Conservation (phyloP, 2,797 vertebrate species). For the Periparus ater region DNA sequence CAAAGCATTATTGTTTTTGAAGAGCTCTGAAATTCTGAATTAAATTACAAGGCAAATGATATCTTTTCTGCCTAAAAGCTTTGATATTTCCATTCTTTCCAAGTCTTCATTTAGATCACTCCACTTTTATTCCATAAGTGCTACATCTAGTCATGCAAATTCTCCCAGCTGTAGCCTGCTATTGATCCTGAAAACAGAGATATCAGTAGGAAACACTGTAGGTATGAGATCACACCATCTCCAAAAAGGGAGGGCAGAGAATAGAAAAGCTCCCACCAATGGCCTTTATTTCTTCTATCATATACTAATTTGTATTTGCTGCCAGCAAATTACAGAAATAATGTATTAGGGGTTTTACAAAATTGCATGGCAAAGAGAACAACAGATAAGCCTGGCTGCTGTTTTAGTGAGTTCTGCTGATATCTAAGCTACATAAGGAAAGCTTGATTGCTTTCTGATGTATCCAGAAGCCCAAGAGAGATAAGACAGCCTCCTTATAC, state of each 20-base stretch:
- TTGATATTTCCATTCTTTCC: conserved; percentile 64
- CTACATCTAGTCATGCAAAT: conserved; percentile 64
- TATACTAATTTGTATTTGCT: conserved; percentile 39
- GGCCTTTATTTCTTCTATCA: conserved; percentile 27
- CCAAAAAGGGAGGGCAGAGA: conserved; percentile 6
- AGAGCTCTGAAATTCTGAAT: conserved; percentile 66
- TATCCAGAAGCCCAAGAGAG: conserved; percentile 57
- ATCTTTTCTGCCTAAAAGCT: conserved; percentile 69
- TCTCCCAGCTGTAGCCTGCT: conserved; percentile 37
- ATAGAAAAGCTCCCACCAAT: neutral
- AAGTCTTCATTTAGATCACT: conserved; percentile 52
- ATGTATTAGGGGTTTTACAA: conserved; percentile 38
- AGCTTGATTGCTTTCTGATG: conserved; percentile 58
- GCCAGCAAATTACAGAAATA: conserved; percentile 41
- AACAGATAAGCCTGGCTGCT: conserved; percentile 50
- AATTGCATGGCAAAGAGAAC: conserved; percentile 56
- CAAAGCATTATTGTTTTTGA: conserved; percentile 55
- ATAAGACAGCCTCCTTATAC: conserved; percentile 54
- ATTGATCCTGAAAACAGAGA: conserved; percentile 58
- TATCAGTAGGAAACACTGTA: conserved; percentile 8
- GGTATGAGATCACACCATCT: conserved; percentile 36
- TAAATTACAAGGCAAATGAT: conserved; percentile 69
- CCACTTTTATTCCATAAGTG: conserved; percentile 62
- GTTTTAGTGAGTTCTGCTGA: conserved; percentile 52
- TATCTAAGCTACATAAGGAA: conserved; percentile 41